phyloP scores from a whole-genome alignment of 2,113 vertebrate genomes.

The Indicator maculatus region DNA sequence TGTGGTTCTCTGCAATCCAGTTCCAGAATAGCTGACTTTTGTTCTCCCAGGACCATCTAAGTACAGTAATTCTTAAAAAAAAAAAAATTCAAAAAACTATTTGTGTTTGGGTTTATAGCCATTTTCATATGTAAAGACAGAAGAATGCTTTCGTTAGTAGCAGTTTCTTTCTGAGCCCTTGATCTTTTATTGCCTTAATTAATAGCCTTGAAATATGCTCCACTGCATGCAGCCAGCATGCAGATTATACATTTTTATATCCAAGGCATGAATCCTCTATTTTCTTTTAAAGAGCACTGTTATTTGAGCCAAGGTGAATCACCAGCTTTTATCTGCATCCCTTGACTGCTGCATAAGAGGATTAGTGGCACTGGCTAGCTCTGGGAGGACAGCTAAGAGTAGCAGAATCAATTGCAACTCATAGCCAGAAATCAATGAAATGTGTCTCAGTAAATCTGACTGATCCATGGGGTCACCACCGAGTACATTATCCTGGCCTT shows the following conservation, averaged over 20 bases:
- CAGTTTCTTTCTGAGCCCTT: slow-evolving; percentile 3
- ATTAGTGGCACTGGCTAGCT: slow-evolving; percentile 73
- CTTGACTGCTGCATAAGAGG: slow-evolving; percentile 78
- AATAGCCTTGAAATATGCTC: slow-evolving; percentile 32
- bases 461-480: slow-evolving; percentile 36
- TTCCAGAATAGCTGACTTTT: neutral
- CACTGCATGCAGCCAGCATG: neutral
- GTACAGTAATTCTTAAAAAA: neutral
- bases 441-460: slow-evolving; percentile 68
- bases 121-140: neutral
- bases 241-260: slow-evolving; percentile 44
- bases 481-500: slow-evolving; percentile 47
- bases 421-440: slow-evolving; percentile 78
- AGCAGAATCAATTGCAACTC: slow-evolving; percentile 71
- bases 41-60: neutral
- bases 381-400: slow-evolving; percentile 57
- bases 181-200: slow-evolving; percentile 22
- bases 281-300: slow-evolving; percentile 72
- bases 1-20: neutral
- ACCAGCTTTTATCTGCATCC: slow-evolving; percentile 77
- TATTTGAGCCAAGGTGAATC: slow-evolving; percentile 72
- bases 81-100: neutral
- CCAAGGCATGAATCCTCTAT: slow-evolving; percentile 37
- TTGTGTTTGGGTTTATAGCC: neutral
- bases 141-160: slow-evolving; percentile 14